These are phyloP conservation scores for Accipiter cooperii DNA, from an alignment of 2,113 vertebrate species.

Conservation along the genomic window DNA sequence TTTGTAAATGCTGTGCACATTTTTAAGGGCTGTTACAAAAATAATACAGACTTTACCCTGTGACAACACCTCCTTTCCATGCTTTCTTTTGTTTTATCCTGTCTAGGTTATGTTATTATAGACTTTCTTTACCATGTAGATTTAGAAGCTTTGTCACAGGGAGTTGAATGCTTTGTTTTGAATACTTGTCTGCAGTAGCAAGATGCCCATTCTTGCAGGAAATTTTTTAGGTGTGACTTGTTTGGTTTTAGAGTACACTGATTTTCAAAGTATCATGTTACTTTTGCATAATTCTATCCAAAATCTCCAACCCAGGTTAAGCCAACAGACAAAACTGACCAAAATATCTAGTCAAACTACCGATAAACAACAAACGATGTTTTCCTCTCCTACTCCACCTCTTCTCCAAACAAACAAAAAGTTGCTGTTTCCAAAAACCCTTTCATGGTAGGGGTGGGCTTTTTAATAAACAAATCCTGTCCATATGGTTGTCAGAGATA, in stretches of 20 bases:
- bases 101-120: background rate
- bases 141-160: background rate
- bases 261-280: background rate
- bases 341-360: background rate
- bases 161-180: background rate
- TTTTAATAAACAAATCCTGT: background rate
- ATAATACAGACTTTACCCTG: background rate
- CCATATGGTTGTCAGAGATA: constrained; percentile 18
- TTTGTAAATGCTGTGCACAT: background rate
- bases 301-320: background rate
- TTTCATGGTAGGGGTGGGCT: background rate
- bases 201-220: background rate
- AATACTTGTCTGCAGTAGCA: background rate
- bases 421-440: background rate
- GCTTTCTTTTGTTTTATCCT: background rate
- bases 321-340: background rate
- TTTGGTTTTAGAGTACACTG: background rate
- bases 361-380: background rate
- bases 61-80: background rate
- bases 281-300: background rate
- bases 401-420: background rate
- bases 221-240: background rate
- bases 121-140: background rate
- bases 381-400: background rate
- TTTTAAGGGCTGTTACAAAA: background rate